Evolutionary conservation across 2,113 vertebrate genomes (phyloP), one percentile per base, ranked within the genome.

Genomic region (Seriola aureovittata): DNA sequence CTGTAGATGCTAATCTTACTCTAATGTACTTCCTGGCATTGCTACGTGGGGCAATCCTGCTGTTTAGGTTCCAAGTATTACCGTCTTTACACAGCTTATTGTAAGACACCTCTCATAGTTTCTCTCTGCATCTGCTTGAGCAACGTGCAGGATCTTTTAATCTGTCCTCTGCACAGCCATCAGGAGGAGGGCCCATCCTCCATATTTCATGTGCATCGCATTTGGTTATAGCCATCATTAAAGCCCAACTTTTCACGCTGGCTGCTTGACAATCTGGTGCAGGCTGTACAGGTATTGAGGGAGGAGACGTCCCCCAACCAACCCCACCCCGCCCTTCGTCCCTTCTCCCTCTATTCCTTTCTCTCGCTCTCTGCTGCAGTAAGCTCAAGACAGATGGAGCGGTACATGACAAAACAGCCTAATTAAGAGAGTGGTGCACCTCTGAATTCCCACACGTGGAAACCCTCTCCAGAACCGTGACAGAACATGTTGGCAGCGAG

Each of bases 391-490:
- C 89, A 92, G 91, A 92, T 88, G 91, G 86, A 91, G 82, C 63
- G 10, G 70, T 87, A 81, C 90, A 89, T 88, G 86, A 92, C 87
- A 87, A 92, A 93, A 89, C 86, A 91, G 89, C 80, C 92, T 90
- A 92, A 95, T 94, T 93, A 93, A 91, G 60, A 85, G 89, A 89
- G 85, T 54, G 74, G 67, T 46, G 87, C 86, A 92, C 67, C 87
- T 91, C 84, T 89, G 58, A 92, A 93, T 91, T 90, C 92, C 92
- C 91, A 90, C 66, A 79, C 19, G 74, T 88, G 80, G 85, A 88
- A 84, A 79, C 52, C 75, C 71, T 78, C 78, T 81, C 71, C 75
- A 82, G 42, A 77, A 87, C 79, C 62, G 32, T 87, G 72, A 84
- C 68, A 67, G 81, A 90, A 86, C 85, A 88, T 67, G 77, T 81